Percentiles rank a stretch among this genome's conserved stretches.
These are phyloP conservation scores for Zoanthus sansibaricus DNA, from an alignment of 92 coral and sea anemone genomes.

Conservation along the genomic window DNA sequence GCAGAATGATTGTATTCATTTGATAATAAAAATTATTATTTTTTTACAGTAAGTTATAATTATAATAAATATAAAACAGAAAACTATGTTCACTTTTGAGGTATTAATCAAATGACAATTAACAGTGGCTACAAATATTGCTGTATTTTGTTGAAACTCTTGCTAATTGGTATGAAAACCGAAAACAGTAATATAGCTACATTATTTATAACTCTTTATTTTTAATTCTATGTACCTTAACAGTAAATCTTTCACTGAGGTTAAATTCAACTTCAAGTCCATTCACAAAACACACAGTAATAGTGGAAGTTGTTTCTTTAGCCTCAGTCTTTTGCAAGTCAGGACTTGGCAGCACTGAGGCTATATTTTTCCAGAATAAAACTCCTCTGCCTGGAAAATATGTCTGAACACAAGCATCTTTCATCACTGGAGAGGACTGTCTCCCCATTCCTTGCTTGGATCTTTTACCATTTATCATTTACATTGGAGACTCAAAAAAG, in stretches of 20 bases:
- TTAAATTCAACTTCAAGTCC: slow-evolving; percentile 39
- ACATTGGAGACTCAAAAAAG: slow-evolving; percentile 6
- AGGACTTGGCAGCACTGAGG: slow-evolving; percentile 22
- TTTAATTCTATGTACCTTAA: slow-evolving; percentile 36
- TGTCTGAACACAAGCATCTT: slow-evolving; percentile 51
- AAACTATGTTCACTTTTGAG: too few relatives aligned
- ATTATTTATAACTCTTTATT: not conserved
- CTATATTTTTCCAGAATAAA: slow-evolving; percentile 22
- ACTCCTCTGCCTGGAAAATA: slow-evolving; percentile 26
- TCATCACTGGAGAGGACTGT: slow-evolving; percentile 32
- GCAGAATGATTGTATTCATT: too few relatives aligned
- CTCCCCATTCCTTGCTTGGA: slow-evolving; percentile 23
- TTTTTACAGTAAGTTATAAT: too few relatives aligned
- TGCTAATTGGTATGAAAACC: not conserved
- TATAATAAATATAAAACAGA: too few relatives aligned
- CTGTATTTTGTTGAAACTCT: too few relatives aligned
- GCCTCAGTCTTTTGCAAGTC: slow-evolving; percentile 1
- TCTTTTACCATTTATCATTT: slow-evolving; percentile 31
- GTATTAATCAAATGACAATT: too few relatives aligned
- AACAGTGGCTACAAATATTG: too few relatives aligned
- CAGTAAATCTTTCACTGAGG: slow-evolving; percentile 47
- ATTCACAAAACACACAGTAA: slow-evolving; percentile 56
- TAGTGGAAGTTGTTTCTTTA: slow-evolving; percentile 25
- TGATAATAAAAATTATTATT: too few relatives aligned
- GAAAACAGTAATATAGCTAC: too few relatives aligned